Evolutionary conservation across 1,140 invertebrate species (phyloP), one percentile per base, ranked within the genome.

Genomic region (Temnothorax longispinosus): DNA sequence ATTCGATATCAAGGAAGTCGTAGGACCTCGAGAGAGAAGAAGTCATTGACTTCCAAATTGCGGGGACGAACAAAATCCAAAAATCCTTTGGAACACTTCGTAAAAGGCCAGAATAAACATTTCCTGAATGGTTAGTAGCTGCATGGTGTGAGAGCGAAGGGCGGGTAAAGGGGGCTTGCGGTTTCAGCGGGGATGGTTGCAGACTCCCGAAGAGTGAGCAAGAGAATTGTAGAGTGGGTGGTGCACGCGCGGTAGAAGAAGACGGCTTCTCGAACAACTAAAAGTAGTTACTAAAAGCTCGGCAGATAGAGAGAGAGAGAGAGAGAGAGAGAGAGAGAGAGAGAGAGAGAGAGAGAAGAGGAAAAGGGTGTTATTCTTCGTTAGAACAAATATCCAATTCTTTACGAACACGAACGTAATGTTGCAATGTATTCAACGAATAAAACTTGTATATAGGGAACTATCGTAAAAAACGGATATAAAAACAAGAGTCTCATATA

Each of bases 101-200:
- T 78, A 90, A 93, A 92, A 93, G 92, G 87, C 89, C 90, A 91
- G 93, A 93, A 94, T 93, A 92, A 93, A 94, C 92, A 94, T 94
- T 94, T 94, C 92, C 93, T 89, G 91, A 93, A 94, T 88, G 93
- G 93, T 93, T 94, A 93, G 93, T 94, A 93, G 89, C 71, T 65
- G 71, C 71, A 65, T 52, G 60, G 67, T 67, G 62, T 86, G 89
- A 76, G 75, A 69, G 89, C 60, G 80, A 71, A 87, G 35, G 81
- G 81, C 90, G 85, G 88, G 89, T 75, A 88, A 89, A 89, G 90
- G 92, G 91, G 86, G 88, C 84, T 92, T 94, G 94, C 91, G 94
- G 94, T 94, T 94, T 93, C 56, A 10, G 78, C 85, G 87, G 88
- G 88, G 91, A 90, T 91, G 91, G 91, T 92, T 92, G 92, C 88